A percentile compares a stretch with the other conserved stretches of the same genome.
These are phyloP conservation scores for Eupithecia subumbrata DNA, from an alignment of 2,888 invertebrate genomes.

Conservation along the genomic window DNA sequence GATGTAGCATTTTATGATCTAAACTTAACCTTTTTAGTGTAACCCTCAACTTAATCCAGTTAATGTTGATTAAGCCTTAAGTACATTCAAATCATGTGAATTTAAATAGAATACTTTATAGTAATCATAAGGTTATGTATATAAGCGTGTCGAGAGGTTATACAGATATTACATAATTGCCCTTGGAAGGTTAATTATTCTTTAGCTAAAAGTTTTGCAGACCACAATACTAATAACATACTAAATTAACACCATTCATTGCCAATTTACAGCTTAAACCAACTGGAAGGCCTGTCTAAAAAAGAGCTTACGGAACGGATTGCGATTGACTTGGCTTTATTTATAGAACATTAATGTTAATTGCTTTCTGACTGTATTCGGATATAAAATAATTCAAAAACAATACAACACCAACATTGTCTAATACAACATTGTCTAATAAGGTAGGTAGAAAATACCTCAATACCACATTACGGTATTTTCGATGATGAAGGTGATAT, in stretches of 20 bases:
- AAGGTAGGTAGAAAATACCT: neutral
- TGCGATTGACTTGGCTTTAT: slow-evolving; percentile 19
- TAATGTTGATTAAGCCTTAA: neutral
- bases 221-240: slow-evolving; percentile 35
- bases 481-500: neutral
- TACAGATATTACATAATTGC: neutral
- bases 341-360: neutral
- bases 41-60: neutral
- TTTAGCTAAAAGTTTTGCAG: neutral
- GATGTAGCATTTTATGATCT: slow-evolving; percentile 20
- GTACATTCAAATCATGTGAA: neutral
- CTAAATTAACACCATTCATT: slow-evolving; percentile 51
- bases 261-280: slow-evolving; percentile 59
- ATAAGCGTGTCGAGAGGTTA: neutral
- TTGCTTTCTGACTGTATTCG: neutral
- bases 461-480: neutral
- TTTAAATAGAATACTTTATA: neutral
- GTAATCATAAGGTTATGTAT: neutral
- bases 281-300: slow-evolving; percentile 51
- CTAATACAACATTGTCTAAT: neutral
- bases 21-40: slow-evolving; percentile 4
- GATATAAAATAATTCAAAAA: neutral
- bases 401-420: neutral
- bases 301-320: slow-evolving; percentile 1
- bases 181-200: neutral